Evolutionary conservation across 2,113 vertebrate genomes (phyloP).

Genomic region (Ceyx margarethae): DNA sequence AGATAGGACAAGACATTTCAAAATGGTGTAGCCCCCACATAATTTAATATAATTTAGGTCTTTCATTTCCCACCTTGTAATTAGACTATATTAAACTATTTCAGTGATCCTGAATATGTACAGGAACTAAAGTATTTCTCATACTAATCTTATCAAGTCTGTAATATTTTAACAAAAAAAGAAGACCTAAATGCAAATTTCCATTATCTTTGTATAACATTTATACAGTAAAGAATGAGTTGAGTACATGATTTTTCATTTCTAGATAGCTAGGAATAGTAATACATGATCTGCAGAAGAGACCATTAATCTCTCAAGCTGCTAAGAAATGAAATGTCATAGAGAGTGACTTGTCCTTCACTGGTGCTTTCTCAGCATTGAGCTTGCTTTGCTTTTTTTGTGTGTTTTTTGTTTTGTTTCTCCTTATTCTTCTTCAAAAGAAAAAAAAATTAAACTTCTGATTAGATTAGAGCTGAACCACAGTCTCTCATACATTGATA

Average conservation of each 20-base stretch:
- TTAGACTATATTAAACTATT: slow-evolving; percentile 56
- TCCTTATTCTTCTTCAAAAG: slow-evolving; percentile 5
- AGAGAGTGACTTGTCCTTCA: slow-evolving; percentile 43
- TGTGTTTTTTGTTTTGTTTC: background rate
- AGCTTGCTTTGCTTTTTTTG: background rate
- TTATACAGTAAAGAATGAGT: slow-evolving; percentile 70
- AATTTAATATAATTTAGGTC: slow-evolving; percentile 25
- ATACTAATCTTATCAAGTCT: slow-evolving; percentile 37
- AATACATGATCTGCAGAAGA: slow-evolving; percentile 54
- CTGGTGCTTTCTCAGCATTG: background rate
- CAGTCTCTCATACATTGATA: background rate
- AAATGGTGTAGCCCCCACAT: background rate
- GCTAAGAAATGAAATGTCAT: slow-evolving; percentile 70
- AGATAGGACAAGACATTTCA: slow-evolving; percentile 22
- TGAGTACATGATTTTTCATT: slow-evolving; percentile 70
- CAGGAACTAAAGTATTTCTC: slow-evolving; percentile 33
- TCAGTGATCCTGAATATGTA: slow-evolving; percentile 35
- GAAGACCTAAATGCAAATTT: slow-evolving; percentile 61
- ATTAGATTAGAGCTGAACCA: background rate
- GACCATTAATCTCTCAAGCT: slow-evolving; percentile 61
- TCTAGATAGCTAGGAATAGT: slow-evolving; percentile 43
- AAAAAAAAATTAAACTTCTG: background rate
- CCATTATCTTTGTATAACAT: slow-evolving; percentile 69
- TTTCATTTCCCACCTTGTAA: slow-evolving; percentile 27
- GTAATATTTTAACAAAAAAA: slow-evolving; percentile 58